Evolutionary conservation across 2,113 vertebrate species (phyloP).

Genomic region (Okapia johnstoni): DNA sequence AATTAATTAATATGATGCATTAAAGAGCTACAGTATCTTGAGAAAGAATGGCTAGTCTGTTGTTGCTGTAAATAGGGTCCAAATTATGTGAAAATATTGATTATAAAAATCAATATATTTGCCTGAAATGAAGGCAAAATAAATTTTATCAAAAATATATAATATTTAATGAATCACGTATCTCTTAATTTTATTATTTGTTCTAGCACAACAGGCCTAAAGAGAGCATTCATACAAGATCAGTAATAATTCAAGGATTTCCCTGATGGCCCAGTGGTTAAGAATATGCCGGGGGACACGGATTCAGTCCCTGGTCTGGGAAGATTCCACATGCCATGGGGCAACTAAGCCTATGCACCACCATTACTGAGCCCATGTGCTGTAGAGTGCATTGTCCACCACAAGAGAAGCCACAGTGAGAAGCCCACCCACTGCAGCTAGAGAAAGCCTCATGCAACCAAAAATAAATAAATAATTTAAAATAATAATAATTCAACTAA

Average conservation of each 20-base stretch:
- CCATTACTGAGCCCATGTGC: not conserved
- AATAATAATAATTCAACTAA: not conserved
- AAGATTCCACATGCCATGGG: not conserved
- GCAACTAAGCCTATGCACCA: not conserved
- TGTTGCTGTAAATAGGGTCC: not conserved
- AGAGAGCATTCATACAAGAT: not conserved
- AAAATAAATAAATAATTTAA: not conserved
- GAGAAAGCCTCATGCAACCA: not conserved
- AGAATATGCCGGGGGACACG: not conserved
- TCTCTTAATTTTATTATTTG: not conserved
- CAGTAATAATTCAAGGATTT: not conserved
- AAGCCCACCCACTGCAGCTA: not conserved
- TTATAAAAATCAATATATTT: not conserved
- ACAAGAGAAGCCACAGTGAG: not conserved
- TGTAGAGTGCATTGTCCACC: not conserved
- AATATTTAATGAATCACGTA: not conserved
- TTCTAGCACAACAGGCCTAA: not conserved
- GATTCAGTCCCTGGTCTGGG: not conserved
- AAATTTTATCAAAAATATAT: not conserved
- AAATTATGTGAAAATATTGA: conserved; percentile 13
- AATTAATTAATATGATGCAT: conserved; percentile 51
- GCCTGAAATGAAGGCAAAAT: not conserved
- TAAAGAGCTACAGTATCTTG: not conserved
- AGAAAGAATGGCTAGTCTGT: conserved; percentile 30
- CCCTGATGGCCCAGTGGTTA: not conserved